Evolutionary conservation across 2,113 vertebrate genomes (phyloP).

Genomic region (Trochalopteron elliotii): DNA sequence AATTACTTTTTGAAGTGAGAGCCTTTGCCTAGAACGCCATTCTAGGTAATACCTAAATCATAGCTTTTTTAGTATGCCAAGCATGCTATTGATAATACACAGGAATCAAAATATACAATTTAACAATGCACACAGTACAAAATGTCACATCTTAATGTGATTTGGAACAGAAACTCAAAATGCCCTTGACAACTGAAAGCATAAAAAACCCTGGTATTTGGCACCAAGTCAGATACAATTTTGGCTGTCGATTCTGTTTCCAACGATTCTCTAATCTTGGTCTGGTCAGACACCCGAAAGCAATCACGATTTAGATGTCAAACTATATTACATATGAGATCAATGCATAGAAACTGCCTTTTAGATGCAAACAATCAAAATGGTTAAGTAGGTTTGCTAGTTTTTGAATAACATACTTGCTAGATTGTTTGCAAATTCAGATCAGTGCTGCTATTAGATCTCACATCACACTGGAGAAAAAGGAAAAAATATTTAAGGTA

Average conservation of each 20-base stretch:
- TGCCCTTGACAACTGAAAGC: not conserved
- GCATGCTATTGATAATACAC: not conserved
- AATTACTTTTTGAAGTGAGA: not conserved
- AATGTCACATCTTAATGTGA: not conserved
- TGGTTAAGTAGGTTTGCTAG: not conserved
- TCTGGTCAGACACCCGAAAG: not conserved
- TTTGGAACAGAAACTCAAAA: slow-evolving; percentile 6
- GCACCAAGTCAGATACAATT: not conserved
- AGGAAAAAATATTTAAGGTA: not conserved
- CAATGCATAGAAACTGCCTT: not conserved
- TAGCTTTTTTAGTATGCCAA: not conserved
- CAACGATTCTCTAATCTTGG: not conserved
- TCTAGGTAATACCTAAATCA: not conserved
- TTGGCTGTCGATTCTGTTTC: not conserved
- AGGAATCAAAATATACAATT: not conserved
- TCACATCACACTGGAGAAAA: not conserved
- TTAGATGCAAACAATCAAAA: not conserved
- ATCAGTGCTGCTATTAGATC: not conserved
- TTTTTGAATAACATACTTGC: not conserved
- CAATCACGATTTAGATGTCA: not conserved
- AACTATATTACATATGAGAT: not conserved
- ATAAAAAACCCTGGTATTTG: not conserved
- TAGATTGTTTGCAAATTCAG: not conserved
- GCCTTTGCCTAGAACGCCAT: not conserved
- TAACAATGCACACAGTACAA: not conserved